phyloP scores from a whole-genome alignment of 2,888 invertebrate species.

The Pherbina coryleti region DNA sequence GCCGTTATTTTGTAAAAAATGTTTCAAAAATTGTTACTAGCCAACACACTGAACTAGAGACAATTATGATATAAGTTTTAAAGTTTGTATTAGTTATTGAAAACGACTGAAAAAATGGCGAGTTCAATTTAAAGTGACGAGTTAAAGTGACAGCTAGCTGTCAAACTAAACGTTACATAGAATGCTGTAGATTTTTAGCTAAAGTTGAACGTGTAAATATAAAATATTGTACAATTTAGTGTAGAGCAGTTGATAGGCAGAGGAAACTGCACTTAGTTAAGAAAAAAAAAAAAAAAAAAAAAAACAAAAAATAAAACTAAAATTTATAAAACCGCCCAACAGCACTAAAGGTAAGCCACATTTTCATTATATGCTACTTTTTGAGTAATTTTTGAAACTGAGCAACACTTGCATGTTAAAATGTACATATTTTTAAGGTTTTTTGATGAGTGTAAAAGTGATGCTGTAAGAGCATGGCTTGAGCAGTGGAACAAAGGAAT shows the following conservation, averaged over 20 bases:
- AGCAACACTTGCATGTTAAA: no score
- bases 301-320: background rate
- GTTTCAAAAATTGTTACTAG: background rate
- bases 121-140: background rate
- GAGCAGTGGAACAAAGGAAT: no score
- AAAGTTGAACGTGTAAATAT: background rate
- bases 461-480: no score
- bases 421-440: no score
- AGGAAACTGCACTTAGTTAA: background rate
- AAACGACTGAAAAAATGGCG: background rate
- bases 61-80: background rate
- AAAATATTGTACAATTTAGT: background rate
- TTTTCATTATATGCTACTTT: background rate
- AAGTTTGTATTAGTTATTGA: background rate
- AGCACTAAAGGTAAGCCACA: conserved; percentile 5
- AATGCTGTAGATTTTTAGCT: conserved; percentile 9
- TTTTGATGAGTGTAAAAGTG: no score
- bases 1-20: background rate
- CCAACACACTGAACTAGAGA: conserved; percentile 5
- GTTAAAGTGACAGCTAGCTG: background rate
- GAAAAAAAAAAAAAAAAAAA: background rate
- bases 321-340: background rate
- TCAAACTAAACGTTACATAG: background rate
- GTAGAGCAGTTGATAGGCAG: background rate
- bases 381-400: no score